A percentile compares a stretch with the other conserved stretches of the same genome.
phyloP scores from a whole-genome alignment of 2,113 vertebrate species.

The Indicator indicator region DNA sequence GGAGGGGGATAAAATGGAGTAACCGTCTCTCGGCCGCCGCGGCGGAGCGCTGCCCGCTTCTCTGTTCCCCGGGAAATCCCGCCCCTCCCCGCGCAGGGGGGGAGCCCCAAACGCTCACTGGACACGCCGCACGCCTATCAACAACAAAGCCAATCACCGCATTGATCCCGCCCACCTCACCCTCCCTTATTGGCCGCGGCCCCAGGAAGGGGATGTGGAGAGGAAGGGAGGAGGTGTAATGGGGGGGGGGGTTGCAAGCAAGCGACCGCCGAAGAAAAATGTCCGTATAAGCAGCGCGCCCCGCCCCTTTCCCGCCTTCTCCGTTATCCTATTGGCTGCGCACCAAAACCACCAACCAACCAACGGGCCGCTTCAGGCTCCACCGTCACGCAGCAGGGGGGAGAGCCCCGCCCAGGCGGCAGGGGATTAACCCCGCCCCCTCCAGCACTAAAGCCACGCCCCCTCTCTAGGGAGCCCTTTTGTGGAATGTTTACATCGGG shows the following conservation, averaged over 20 bases:
- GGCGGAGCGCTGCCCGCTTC: conserved; percentile 77
- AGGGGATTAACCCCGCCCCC: neutral
- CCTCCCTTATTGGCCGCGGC: neutral
- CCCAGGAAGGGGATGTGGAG: conserved; percentile 25
- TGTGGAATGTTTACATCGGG: neutral
- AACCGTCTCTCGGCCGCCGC: conserved; percentile 75
- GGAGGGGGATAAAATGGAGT: conserved; percentile 55
- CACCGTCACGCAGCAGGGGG: neutral
- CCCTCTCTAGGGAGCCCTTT: neutral
- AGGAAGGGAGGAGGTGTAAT: neutral
- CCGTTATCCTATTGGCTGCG: neutral
- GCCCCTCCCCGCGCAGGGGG: conserved; percentile 70
- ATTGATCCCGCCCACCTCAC: neutral
- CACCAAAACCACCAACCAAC: neutral
- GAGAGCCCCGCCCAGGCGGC: neutral
- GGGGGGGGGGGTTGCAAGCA: too few species aligned
- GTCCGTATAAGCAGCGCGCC: neutral
- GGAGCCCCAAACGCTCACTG: conserved; percentile 19
- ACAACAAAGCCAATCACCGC: neutral
- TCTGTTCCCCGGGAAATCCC: conserved; percentile 82
- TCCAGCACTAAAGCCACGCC: neutral
- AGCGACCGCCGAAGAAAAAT: neutral
- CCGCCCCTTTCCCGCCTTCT: neutral
- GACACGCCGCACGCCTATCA: neutral
- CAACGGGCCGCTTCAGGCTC: neutral